Percentiles rank a stretch among this genome's conserved stretches.
Conservation (phyloP, 2,888 invertebrate genomes). For the Lamellibrachia satsuma region DNA sequence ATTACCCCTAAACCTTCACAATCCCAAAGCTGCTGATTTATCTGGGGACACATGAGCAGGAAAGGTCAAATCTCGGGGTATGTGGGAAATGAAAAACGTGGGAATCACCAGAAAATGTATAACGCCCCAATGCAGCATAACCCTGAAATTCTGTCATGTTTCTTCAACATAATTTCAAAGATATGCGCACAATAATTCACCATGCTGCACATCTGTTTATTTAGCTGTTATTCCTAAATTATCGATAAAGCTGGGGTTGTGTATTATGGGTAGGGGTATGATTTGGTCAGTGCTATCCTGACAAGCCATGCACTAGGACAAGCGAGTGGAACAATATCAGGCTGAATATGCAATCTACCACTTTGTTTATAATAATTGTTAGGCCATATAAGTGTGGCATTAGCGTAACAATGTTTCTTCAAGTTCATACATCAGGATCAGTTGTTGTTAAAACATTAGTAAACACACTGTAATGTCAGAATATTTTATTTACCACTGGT, state of each 20-base stretch:
- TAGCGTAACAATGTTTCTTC: too few relatives aligned
- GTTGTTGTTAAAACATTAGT: too few relatives aligned
- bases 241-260: background rate
- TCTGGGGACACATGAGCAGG: background rate
- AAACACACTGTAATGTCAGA: too few relatives aligned
- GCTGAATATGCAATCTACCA: background rate
- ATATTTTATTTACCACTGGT: background rate
- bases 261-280: background rate
- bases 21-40: background rate
- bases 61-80: background rate
- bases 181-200: background rate
- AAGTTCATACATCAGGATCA: too few relatives aligned
- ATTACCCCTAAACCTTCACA: background rate
- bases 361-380: too few relatives aligned
- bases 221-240: slow-evolving; percentile 9
- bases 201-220: background rate
- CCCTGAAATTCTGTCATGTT: background rate
- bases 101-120: background rate
- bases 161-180: background rate
- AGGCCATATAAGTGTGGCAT: too few relatives aligned
- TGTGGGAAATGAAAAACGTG: slow-evolving; percentile 6
- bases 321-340: background rate
- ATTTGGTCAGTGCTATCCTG: background rate
- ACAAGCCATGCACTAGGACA: background rate
- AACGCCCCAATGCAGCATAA: background rate